Conservation (phyloP, 2,113 vertebrate species). For the Saguinus midas region DNA sequence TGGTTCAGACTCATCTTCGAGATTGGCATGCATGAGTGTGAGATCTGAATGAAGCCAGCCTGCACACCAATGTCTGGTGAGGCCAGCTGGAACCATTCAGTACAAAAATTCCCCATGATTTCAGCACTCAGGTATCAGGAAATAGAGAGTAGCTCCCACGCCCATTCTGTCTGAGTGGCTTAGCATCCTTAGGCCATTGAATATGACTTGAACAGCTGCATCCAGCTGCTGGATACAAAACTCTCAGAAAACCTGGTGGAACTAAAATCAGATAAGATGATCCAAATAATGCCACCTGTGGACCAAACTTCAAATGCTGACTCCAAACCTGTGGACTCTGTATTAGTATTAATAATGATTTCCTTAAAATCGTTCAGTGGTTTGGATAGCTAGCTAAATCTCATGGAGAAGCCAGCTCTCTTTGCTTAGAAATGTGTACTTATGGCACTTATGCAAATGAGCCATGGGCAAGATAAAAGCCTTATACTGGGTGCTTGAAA, state of each 20-base stretch:
- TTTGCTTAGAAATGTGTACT: conserved; percentile 49
- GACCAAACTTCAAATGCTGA: conserved; percentile 52
- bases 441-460: conserved; percentile 44
- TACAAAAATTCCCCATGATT: not conserved
- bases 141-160: not conserved
- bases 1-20: not conserved
- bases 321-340: conserved; percentile 1
- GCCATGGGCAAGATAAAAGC: not conserved
- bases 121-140: not conserved
- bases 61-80: not conserved
- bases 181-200: not conserved
- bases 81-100: not conserved
- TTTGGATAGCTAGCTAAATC: conserved; percentile 3
- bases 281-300: conserved; percentile 50
- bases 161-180: not conserved
- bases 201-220: conserved; percentile 47
- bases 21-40: not conserved
- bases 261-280: conserved; percentile 71
- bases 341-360: conserved; percentile 49
- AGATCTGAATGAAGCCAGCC: not conserved
- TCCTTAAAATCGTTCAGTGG: conserved; percentile 52
- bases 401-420: conserved; percentile 53
- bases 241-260: conserved; percentile 50
- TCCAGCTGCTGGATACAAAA: conserved; percentile 28
- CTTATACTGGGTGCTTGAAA: not conserved